phyloP scores from a whole-genome alignment of 2,888 invertebrate species.

The Patella depressa region DNA sequence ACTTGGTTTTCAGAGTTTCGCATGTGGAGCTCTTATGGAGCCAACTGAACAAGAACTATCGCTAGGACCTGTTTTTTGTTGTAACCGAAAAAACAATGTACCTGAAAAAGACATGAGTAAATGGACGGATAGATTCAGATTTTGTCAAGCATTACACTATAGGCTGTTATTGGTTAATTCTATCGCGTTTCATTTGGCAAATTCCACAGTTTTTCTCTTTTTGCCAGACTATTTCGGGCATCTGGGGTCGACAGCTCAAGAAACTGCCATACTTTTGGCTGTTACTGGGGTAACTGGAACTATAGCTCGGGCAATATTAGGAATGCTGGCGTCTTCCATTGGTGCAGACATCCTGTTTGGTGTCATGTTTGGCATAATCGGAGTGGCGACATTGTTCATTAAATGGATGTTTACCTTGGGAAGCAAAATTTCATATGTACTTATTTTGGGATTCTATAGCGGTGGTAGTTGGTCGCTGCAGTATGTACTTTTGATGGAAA shows the following conservation, averaged over 20 bases:
- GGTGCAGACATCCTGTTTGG: neutral
- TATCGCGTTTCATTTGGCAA: neutral
- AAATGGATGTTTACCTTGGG: neutral
- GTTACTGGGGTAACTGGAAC: neutral
- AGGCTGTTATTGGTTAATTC: neutral
- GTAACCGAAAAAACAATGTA: too few relatives aligned
- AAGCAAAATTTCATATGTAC: neutral
- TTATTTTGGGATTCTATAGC: neutral
- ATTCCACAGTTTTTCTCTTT: neutral
- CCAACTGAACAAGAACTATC: constrained; percentile 16
- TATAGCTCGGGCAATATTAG: neutral
- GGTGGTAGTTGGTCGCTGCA: neutral
- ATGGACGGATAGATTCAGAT: neutral
- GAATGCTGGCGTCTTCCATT: neutral
- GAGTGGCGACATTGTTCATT: neutral
- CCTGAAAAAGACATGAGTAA: too few relatives aligned
- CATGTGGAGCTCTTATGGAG: constrained; percentile 16
- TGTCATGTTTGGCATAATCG: neutral
- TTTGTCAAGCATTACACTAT: neutral
- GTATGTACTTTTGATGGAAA: neutral
- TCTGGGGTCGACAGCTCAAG: neutral
- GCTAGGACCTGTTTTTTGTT: neutral
- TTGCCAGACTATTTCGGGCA: neutral
- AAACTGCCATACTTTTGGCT: neutral
- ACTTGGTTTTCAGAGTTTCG: constrained; percentile 13